These are phyloP conservation scores for Hippolais icterina DNA, from an alignment of 2,113 vertebrate genomes.

Conservation along the genomic window DNA sequence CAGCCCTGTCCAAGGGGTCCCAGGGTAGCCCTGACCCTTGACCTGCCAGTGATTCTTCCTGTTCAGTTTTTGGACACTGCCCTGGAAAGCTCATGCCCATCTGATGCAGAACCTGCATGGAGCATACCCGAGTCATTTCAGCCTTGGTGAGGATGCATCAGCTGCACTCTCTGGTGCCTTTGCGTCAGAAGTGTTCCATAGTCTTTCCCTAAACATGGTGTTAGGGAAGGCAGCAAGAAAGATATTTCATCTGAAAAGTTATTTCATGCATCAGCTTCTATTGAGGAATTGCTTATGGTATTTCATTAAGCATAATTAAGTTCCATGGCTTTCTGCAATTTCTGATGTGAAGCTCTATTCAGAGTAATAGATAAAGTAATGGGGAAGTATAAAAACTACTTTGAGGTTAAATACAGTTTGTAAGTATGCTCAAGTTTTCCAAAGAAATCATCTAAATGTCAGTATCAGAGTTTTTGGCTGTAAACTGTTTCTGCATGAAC, in stretches of 20 bases:
- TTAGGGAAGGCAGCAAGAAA: not conserved
- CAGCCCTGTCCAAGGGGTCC: not conserved
- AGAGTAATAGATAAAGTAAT: not conserved
- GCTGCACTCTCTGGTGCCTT: not conserved
- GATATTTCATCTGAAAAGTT: not conserved
- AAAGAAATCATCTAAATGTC: not conserved
- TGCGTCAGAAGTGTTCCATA: not conserved
- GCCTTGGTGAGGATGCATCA: not conserved
- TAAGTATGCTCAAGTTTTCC: not conserved
- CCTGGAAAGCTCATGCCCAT: rapidly evolving
- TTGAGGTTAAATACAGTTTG: not conserved
- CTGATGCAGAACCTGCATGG: not conserved
- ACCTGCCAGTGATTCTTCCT: not conserved
- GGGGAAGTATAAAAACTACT: not conserved
- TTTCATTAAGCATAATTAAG: not conserved
- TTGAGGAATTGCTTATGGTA: not conserved
- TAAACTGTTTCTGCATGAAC: not conserved
- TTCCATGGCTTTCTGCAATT: not conserved
- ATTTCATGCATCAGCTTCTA: not conserved
- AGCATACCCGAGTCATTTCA: rapidly evolving
- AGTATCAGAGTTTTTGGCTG: not conserved
- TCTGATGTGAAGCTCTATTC: not conserved
- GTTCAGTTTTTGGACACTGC: not conserved
- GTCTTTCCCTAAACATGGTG: not conserved
- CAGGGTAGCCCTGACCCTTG: not conserved